phyloP scores from a whole-genome alignment of 2,797 vertebrate species.

The Leucoraja ocellata region DNA sequence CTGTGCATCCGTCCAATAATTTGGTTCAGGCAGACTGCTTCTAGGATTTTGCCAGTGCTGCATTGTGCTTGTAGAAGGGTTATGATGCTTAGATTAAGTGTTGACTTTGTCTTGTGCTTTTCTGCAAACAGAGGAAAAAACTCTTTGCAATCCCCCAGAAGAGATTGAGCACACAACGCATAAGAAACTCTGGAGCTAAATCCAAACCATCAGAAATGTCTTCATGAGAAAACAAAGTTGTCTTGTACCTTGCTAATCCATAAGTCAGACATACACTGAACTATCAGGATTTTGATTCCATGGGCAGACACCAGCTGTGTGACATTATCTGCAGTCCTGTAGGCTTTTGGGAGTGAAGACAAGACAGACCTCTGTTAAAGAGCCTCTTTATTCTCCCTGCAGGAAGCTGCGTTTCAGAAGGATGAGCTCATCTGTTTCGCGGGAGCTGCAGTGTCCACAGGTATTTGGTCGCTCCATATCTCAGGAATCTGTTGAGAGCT shows the following conservation, averaged over 20 bases:
- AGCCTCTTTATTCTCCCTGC: constrained; percentile 39
- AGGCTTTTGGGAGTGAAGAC: not conserved
- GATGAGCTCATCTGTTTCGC: constrained; percentile 70
- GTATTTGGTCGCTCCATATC: constrained; percentile 62
- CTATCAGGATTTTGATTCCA: not conserved
- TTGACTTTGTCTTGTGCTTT: not conserved
- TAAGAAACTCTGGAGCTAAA: not conserved
- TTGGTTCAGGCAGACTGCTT: not conserved
- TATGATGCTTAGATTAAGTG: not conserved
- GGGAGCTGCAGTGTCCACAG: constrained; percentile 53
- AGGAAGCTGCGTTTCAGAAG: constrained; percentile 66
- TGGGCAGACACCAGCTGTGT: not conserved
- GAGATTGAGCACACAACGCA: not conserved
- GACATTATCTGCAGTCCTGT: not conserved
- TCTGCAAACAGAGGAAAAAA: not conserved
- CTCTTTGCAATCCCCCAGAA: not conserved
- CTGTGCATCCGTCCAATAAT: too few species aligned
- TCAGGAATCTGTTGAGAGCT: constrained; percentile 57
- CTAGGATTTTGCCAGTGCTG: not conserved
- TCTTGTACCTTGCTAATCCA: not conserved
- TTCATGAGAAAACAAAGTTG: not conserved
- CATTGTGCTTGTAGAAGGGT: not conserved
- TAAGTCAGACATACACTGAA: not conserved
- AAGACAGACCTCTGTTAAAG: not conserved
- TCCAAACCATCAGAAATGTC: not conserved